A percentile compares a stretch with the other conserved stretches of the same genome.
Conservation (phyloP, 2,113 vertebrate genomes). For the Ammospiza caudacuta region DNA sequence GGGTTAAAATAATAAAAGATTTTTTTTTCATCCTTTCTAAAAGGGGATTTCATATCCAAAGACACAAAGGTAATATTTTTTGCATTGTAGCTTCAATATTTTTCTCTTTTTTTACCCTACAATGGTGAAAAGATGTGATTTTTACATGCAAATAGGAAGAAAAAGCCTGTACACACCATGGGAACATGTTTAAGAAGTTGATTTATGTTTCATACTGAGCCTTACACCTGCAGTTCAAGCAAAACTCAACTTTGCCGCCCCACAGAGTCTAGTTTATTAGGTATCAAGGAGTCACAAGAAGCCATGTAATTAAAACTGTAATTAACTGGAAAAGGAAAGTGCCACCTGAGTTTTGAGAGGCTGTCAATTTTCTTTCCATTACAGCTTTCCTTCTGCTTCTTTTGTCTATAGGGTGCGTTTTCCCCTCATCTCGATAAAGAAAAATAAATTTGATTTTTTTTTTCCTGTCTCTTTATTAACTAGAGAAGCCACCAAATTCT, state of each 20-base stretch:
- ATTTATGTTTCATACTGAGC: constrained; percentile 82
- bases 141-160: constrained; percentile 74
- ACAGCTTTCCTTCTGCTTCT: constrained; percentile 78
- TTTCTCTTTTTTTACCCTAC: constrained; percentile 7
- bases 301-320: constrained; percentile 85
- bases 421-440: constrained; percentile 10
- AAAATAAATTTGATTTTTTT: neutral
- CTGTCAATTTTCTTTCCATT: constrained; percentile 86
- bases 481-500: neutral
- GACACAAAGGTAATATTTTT: constrained; percentile 52
- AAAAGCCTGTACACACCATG: constrained; percentile 77
- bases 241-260: constrained; percentile 82
- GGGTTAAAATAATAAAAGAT: neutral
- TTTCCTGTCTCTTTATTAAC: neutral
- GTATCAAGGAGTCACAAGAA: constrained; percentile 87
- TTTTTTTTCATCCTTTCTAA: neutral
- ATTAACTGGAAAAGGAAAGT: constrained; percentile 85
- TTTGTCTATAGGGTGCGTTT: constrained; percentile 55
- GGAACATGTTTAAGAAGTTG: constrained; percentile 82
- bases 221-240: constrained; percentile 87
- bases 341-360: constrained; percentile 87
- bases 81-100: constrained; percentile 6
- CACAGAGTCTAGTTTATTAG: constrained; percentile 86
- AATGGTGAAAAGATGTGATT: constrained; percentile 75
- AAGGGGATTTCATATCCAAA: constrained; percentile 51